A percentile compares a stretch with the other conserved stretches of the same genome.
Evolutionary conservation across 1,140 invertebrate species (phyloP).

Genomic region (Bombyx mori): ASM3026992v2 NC_085118.1:4366501-4367000

Average conservation of each 20-base stretch:
- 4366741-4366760: neutral
- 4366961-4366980: no score
- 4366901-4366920: no score
- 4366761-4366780: no score
- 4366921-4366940: no score
- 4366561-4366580: constrained; percentile 1
- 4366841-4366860: no score
- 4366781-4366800: no score
- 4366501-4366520: neutral
- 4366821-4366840: no score
- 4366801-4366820: no score
- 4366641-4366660: constrained; percentile 41
- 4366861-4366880: no score
- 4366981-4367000: no score
- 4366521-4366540: neutral
- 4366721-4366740: constrained; percentile 13
- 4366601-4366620: constrained; percentile 37
- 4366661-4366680: constrained; percentile 33
- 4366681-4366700: constrained; percentile 29
- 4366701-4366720: constrained; percentile 20
- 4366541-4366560: neutral
- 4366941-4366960: no score
- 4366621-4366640: constrained; percentile 39
- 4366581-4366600: constrained; percentile 16
- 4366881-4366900: no score